Evolutionary conservation across 2,888 invertebrate genomes (phyloP), one percentile per base, ranked within the genome.

Genomic region (Tenthredo amoena): DNA sequence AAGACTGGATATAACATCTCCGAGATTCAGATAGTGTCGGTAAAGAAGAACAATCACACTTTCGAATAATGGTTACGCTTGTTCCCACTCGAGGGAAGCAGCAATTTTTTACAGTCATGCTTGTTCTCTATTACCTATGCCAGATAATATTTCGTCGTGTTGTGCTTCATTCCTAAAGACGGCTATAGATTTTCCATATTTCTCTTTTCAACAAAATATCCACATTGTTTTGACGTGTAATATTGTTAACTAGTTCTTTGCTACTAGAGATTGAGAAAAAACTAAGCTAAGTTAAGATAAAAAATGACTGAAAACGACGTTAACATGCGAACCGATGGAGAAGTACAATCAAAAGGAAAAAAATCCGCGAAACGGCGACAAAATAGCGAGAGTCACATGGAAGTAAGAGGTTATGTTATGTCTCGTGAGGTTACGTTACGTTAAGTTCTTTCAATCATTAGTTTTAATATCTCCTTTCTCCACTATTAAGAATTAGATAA

Each of bases 341-440:
- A 83, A 34, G 18, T 47, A 43, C 83, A 83, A 34, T 68, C 47
- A 5, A 83, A 83, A 31, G 31, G 31, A 43, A 83, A 65, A 58
- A 83, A 68, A 47, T 50, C 83, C 2, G 34, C 34, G 2, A 83
- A 83, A 71, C 40, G 83, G 21, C 83, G 83, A 31, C 83, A 83
- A 50, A 47, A 47, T 50, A 83, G 83, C 47, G 83, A 83, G 40
- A 83, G 43, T 68, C 83, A 83, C 68, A 83, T 83, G 83, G 83
- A 83, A 68, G 83, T 83, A 83, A 83, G 83, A 68, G 83, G 65
- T 83, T 71, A 83, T 71, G 83, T 47, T 34, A 68, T 18, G n/a
- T 83, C 50, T 68, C 18, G 68, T 47, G 31, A 68, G 18, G 34
- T 34, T 68, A 68, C 12, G 7, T 34, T 6, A n/a, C 77, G 18